Evolutionary conservation across 1,140 invertebrate genomes (phyloP), one percentile per base, ranked within the genome.

Genomic region (Cryptotermes secundus): DNA sequence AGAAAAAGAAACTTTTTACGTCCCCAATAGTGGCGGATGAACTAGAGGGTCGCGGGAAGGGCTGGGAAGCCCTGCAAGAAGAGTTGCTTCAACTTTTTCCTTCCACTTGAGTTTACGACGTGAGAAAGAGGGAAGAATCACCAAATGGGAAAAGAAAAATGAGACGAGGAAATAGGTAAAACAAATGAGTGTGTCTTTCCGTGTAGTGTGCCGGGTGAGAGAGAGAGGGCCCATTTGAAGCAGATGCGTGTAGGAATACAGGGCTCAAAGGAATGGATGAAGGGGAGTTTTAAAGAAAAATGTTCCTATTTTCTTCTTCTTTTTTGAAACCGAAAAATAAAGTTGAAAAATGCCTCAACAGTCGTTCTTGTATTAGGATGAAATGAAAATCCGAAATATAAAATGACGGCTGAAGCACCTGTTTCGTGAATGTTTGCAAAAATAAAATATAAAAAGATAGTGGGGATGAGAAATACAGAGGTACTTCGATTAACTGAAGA

Each of bases 71-170:
- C 9, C 24, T 1, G 19, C 3, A 82, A 45, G 35, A 31, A 26
- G 81, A 45, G 81, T 45, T 26, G 83, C 53, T 49, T 83, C 83
- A 83, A 83, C 53, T 79, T 83, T 83, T 49, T 83, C 53, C 53
- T 83, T 83, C 59, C 83, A 79, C 83, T 83, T 53, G 83, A 79
- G 83, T 83, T 83, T 83, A 49, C 83, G 83, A 79, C 72, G 83
- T 83, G 83, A 83, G 83, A 83, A 83, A 79, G 83, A 83, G 83
- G 36, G 38, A 79, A n/a, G 72, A 53, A 38, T 65, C 83, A 34
- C 83, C 83, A 79, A 83, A 83, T 83, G 72, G 53, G 83, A 49
- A 34, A 83, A 83, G 83, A 83, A 83, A 83, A 83, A 83, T 83
- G 83, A 83, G 83, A 83, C 36, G 83, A 83, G 72, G 36, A 83